Conservation (phyloP, 2,113 vertebrate species). For the Eudyptes chrysolophus region DNA sequence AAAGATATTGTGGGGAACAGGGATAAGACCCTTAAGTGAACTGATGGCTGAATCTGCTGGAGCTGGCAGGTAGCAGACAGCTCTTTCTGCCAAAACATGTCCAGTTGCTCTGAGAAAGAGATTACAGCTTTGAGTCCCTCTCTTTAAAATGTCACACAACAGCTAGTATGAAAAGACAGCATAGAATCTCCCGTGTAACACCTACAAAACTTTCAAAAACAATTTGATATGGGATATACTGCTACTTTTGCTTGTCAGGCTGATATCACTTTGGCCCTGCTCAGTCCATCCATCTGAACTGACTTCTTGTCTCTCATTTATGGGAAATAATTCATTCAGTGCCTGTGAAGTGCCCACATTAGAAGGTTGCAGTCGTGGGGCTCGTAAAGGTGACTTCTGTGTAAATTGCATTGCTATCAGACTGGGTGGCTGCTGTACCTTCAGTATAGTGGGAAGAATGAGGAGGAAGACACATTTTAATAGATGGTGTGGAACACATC, state of each 20-base stretch:
- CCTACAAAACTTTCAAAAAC: conserved; percentile 1
- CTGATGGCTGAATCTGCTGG: neutral
- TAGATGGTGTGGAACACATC: neutral
- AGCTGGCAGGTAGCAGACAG: neutral
- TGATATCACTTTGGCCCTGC: neutral
- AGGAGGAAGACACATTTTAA: neutral
- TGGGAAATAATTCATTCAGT: neutral
- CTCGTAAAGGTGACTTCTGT: neutral
- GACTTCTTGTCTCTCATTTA: neutral
- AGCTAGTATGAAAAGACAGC: neutral
- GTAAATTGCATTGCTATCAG: neutral
- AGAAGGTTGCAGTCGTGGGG: neutral
- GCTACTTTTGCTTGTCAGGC: neutral
- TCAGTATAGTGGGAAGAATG: neutral
- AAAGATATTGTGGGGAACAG: neutral
- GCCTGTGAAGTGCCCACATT: accelerated
- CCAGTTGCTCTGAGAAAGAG: neutral
- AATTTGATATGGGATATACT: neutral
- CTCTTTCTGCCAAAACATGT: neutral
- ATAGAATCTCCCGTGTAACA: neutral
- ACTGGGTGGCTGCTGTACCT: neutral
- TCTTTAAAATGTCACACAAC: conserved; percentile 10
- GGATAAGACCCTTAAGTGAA: neutral
- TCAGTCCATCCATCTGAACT: neutral
- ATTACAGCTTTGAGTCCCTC: neutral